Evolutionary conservation across 2,113 vertebrate species (phyloP), one percentile per base, ranked within the genome.

Genomic region (Merops nubicus): DNA sequence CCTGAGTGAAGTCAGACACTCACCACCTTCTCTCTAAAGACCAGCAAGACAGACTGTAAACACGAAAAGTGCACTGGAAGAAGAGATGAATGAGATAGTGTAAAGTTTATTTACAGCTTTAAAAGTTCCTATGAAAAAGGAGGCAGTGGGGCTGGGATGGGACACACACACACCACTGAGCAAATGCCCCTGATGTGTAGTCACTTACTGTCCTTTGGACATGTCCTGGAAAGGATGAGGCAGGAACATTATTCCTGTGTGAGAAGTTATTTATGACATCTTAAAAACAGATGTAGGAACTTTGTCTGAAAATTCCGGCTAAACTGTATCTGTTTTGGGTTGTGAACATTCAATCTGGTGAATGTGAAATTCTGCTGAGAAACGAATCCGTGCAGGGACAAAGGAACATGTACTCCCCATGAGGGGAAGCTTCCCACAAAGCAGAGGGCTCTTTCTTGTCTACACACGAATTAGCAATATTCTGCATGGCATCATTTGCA

Each of bases 401-500:
- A 89, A 82, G 42, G 57, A 93, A 51, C 36, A 34, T 2, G 25
- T 90, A 89, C 65, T 93, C 40, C 67, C 4, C 8, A 33, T 11
- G 70, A 94, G 93, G 45, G 36, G 50, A 91, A 76, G 20, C 56
- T 91, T 68, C 65, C 57, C 75, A 93, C 81, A 88, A 89, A 88
- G 65, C 26, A 78, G 31, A 73, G 47, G 15, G 40, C 2, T 69
- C 87, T 83, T 70, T 78, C 89, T 48, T 89, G 89, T 65, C 89
- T 94, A 89, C 5, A 2, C 70, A 76, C 0, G 1, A 94, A 95
- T 78, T 79, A 82, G 74, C 33, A 92, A 64, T 78, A 89, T 72
- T 91, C 77, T 82, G 36, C 36, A 51, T 33, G 91, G 74, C 85
- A 96, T 85, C 53, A 93, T 94, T 92, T 94, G 48, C 81, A 81